Evolutionary conservation across 2,888 invertebrate species (phyloP).

Genomic region (Watsonalla binaria): DNA sequence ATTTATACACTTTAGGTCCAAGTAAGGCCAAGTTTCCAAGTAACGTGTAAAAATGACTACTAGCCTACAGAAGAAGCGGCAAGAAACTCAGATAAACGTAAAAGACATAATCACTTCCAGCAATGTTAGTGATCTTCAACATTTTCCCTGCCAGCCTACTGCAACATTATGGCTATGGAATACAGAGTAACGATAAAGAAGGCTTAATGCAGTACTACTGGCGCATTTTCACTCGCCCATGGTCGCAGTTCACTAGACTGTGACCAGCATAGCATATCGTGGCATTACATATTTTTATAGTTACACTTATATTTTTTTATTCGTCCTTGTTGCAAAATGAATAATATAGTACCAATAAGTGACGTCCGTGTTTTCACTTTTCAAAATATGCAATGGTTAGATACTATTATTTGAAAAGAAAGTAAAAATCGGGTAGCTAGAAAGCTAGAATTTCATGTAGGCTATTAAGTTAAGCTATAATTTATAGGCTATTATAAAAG

Average conservation of each 20-base stretch:
- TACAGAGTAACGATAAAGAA: constrained; percentile 9
- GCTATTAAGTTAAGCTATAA: too few relatives aligned
- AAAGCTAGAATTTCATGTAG: too few relatives aligned
- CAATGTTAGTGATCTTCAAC: constrained; percentile 4
- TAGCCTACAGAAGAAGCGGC: too few relatives aligned
- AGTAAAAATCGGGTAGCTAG: too few relatives aligned
- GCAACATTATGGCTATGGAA: constrained; percentile 5
- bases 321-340: not conserved
- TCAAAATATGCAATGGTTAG: not conserved
- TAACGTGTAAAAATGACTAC: too few relatives aligned
- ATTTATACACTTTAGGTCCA: too few relatives aligned
- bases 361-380: not conserved
- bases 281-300: not conserved
- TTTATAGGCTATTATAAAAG: too few relatives aligned
- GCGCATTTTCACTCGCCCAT: constrained; percentile 6
- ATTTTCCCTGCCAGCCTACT: constrained; percentile 9
- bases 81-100: too few relatives aligned
- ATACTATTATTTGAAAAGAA: not conserved
- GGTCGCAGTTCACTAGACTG: constrained; percentile 5
- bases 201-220: constrained; percentile 5
- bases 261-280: constrained; percentile 4
- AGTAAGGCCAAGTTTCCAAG: too few relatives aligned
- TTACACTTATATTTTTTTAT: not conserved
- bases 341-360: not conserved
- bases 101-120: not conserved